Percentiles rank a stretch among this genome's conserved stretches.
These are phyloP conservation scores for Oedothorax gibbosus DNA, from an alignment of 1,140 invertebrate species.

Conservation along the genomic window DNA sequence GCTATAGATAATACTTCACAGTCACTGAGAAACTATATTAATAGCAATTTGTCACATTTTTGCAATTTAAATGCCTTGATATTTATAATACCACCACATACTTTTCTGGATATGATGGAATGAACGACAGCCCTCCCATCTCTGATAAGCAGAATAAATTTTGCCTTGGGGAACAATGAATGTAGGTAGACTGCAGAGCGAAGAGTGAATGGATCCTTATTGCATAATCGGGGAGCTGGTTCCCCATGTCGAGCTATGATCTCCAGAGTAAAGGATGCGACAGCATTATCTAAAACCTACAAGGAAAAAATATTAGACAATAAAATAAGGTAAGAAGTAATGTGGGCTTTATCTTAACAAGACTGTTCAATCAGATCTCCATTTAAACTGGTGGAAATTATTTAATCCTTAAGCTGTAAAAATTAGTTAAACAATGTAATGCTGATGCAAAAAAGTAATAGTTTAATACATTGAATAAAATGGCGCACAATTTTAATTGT, in stretches of 20 bases:
- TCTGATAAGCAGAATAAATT: conserved; percentile 98
- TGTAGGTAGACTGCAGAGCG: conserved; percentile 89
- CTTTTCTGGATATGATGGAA: conserved; percentile 96
- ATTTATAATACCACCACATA: too few species aligned
- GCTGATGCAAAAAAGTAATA: too few species aligned
- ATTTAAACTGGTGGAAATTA: too few species aligned
- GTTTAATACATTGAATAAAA: too few species aligned
- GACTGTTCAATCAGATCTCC: too few species aligned
- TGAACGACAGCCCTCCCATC: conserved; percentile 98
- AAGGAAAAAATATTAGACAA: conserved; percentile 58
- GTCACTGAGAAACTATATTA: too few species aligned
- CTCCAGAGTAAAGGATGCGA: conserved; percentile 96
- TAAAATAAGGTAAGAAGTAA: conserved; percentile 7
- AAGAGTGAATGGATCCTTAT: conserved; percentile 97
- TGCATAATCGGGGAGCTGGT: conserved; percentile 89
- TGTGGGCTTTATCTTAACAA: background rate
- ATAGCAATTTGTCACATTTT: too few species aligned
- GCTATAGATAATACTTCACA: too few species aligned
- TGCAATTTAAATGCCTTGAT: too few species aligned
- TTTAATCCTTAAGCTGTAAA: too few species aligned
- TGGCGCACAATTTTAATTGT: too few species aligned
- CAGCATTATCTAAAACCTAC: conserved; percentile 90
- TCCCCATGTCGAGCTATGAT: conserved; percentile 95
- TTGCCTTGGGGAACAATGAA: conserved; percentile 79
- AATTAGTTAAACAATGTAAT: too few species aligned